These are phyloP conservation scores for Phorcus lineatus DNA, from an alignment of 2,888 invertebrate species.

Conservation along the genomic window DNA sequence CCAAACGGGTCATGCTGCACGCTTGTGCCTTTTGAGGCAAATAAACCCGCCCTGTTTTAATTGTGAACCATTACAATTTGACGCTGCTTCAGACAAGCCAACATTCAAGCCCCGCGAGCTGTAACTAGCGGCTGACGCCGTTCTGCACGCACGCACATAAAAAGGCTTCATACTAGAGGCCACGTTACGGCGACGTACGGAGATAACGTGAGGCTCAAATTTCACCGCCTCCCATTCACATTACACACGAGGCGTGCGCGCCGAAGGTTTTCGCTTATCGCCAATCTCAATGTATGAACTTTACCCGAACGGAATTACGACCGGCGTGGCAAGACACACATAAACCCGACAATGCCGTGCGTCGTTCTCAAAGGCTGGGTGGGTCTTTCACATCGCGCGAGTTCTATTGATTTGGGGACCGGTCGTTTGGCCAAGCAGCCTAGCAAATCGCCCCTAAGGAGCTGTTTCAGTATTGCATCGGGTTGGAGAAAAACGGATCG, in stretches of 20 bases:
- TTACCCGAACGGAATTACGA: slow-evolving; percentile 11
- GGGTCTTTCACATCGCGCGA: background rate
- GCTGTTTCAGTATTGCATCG: slow-evolving; percentile 1
- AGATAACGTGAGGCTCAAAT: background rate
- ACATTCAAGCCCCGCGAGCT: slow-evolving; percentile 4
- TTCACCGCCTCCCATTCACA: slow-evolving; percentile 5
- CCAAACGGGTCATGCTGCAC: background rate
- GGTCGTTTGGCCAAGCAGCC: background rate
- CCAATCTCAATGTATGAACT: slow-evolving; percentile 13
- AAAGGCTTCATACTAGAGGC: background rate
- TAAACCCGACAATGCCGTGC: background rate
- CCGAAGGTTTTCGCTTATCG: slow-evolving; percentile 15
- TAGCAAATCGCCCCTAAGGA: slow-evolving; percentile 23
- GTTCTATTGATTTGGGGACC: background rate
- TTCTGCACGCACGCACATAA: slow-evolving; percentile 1
- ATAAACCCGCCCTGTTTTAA: slow-evolving; percentile 13
- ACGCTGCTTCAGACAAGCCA: background rate
- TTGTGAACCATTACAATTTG: background rate
- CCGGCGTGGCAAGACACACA: slow-evolving; percentile 3
- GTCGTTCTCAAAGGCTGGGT: slow-evolving; percentile 5
- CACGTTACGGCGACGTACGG: background rate
- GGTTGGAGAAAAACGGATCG: slow-evolving; percentile 15
- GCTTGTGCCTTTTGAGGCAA: background rate
- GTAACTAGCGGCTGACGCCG: background rate
- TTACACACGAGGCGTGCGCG: slow-evolving; percentile 9